Evolutionary conservation across 2,113 vertebrate genomes (phyloP).

Genomic region (Mobula hypostoma): DNA sequence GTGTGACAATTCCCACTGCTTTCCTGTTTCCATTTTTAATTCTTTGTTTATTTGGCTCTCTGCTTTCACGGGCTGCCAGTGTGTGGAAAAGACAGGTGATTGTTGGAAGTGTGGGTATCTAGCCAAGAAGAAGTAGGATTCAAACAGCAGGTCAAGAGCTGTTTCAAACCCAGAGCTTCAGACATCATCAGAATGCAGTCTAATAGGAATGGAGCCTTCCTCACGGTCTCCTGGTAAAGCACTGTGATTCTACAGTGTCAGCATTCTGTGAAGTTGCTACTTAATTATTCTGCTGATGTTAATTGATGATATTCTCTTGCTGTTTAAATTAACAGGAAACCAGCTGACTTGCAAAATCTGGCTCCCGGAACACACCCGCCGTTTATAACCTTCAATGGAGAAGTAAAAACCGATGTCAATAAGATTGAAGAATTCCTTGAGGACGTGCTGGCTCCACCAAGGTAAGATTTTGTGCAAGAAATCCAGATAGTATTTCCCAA

Average conservation of each 20-base stretch:
- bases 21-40: neutral
- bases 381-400: slow-evolving; percentile 91
- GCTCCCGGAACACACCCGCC: slow-evolving; percentile 95
- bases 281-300: neutral
- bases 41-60: neutral
- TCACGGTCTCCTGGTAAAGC: neutral
- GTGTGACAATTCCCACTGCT: neutral
- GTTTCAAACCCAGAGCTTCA: neutral
- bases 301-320: slow-evolving; percentile 23
- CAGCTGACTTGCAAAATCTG: slow-evolving; percentile 93
- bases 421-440: slow-evolving; percentile 98
- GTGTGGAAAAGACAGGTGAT: neutral
- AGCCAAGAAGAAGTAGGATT: neutral
- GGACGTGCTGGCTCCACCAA: slow-evolving; percentile 87
- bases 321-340: slow-evolving; percentile 66
- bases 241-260: neutral
- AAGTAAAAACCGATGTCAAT: slow-evolving; percentile 96
- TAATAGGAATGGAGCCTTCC: neutral
- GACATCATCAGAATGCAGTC: neutral
- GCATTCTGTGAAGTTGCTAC: neutral
- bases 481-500: neutral
- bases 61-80: neutral
- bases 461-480: slow-evolving; percentile 62
- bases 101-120: too few species aligned
- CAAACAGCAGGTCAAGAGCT: neutral